A percentile compares a stretch with the other conserved stretches of the same genome.
These are phyloP conservation scores for Labeo rohita DNA, from an alignment of 2,113 vertebrate genomes.

Conservation along the genomic window DNA sequence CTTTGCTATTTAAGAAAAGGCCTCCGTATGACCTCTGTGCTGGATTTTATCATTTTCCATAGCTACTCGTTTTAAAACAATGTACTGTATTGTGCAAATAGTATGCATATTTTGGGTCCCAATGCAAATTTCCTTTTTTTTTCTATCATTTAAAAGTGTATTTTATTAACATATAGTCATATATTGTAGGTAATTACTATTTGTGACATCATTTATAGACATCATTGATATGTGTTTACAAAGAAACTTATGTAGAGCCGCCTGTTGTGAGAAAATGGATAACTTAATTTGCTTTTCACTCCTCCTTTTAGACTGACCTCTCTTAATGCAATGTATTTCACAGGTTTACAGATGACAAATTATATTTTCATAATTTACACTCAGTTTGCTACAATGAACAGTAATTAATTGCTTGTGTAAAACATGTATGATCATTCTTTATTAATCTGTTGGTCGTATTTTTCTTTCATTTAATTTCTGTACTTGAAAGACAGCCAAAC, in stretches of 20 bases:
- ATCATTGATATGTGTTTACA: conserved; percentile 49
- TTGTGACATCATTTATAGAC: neutral
- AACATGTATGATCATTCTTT: conserved; percentile 19
- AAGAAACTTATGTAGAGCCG: neutral
- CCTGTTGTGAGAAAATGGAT: neutral
- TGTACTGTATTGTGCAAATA: conserved; percentile 38
- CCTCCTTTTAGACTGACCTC: conserved; percentile 4
- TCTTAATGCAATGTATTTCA: conserved; percentile 1
- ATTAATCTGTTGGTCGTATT: neutral
- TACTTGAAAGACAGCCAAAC: conserved; percentile 41
- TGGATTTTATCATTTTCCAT: conserved; percentile 1
- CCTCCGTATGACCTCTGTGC: conserved; percentile 8
- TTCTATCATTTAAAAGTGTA: neutral
- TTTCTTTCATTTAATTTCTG: conserved; percentile 5
- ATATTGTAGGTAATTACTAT: conserved; percentile 16
- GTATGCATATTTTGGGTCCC: conserved; percentile 20
- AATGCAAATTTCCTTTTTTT: conserved; percentile 4
- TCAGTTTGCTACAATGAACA: conserved; percentile 9
- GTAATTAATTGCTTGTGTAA: conserved; percentile 15
- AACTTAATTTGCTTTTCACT: conserved; percentile 5
- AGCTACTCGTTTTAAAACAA: conserved; percentile 13
- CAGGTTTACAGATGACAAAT: conserved; percentile 29
- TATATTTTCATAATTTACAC: conserved; percentile 24
- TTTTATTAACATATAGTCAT: conserved; percentile 28
- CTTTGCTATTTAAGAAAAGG: conserved; percentile 4